Evolutionary conservation across 53 echinoderm and acorn worm species (phyloP), one percentile per base, ranked within the genome.

Genomic region (Paracentrotus lividus): DNA sequence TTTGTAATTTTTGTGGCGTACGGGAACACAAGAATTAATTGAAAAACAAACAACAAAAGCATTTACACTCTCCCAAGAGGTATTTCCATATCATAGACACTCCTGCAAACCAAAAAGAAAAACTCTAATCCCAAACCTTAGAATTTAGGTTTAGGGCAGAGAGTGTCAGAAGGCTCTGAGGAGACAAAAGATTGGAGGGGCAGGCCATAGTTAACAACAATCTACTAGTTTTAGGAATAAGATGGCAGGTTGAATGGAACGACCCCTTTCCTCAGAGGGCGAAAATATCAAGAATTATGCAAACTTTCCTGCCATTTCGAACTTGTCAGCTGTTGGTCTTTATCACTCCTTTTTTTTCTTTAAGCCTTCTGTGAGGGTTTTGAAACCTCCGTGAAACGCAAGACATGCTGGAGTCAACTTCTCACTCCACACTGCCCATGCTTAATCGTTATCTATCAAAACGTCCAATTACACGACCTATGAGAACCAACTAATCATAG

Each of bases 391-490:
- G 16, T 23, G 76, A 42, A 44, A 81, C n/a, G 0, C 44, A 81
- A 81, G 81, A 26, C 81, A 44, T 81, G 81, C n/a, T 47, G 81
- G 81, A 47, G 8, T 23, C 21, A 10, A 21, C 86, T 34, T 36
- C 34, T 86, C 86, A 56, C 57, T 86, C 56, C 86, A 1, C 86
- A 34, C 86, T 5, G 20, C 86, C 38, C 33, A 33, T n/a, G 20
- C 34, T 86, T 49, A 32, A 86, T 86, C 86, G 33, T 34, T 49
- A 36, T 86, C 86, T 51, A 21, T 55, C 86, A n/a, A 86, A 56
- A 86, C 86, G 18, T 38, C 86, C 86, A 86, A 86, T 86, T 86
- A 86, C 86, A 86, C 56, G 86, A n/a, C 86, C 34, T 86, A 32
- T 27, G 18, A 56, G 86, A 86, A 33, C 86, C 55, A 32, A 31